Conservation (phyloP, 2,888 invertebrate genomes). For the Epirrhoe alternata region DNA sequence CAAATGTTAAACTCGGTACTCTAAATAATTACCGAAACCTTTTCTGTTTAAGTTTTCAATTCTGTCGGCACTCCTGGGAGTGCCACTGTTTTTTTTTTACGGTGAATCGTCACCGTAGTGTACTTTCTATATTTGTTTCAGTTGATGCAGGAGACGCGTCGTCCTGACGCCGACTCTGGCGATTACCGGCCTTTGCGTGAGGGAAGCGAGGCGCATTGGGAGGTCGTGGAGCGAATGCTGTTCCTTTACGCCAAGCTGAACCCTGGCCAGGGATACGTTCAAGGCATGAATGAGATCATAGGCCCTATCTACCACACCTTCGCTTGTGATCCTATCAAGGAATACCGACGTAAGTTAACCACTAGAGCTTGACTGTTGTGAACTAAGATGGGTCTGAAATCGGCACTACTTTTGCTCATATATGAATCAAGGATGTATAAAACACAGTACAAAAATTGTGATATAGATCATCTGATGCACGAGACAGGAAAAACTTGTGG, state of each 20-base stretch:
- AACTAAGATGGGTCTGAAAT: neutral
- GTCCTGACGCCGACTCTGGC: conserved; percentile 81
- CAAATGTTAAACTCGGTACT: too few relatives aligned
- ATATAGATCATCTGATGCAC: too few relatives aligned
- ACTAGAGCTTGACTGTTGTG: too few relatives aligned
- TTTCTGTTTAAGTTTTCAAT: too few relatives aligned
- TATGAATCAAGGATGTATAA: too few relatives aligned
- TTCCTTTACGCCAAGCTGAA: conserved; percentile 99
- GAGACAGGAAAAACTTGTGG: too few relatives aligned
- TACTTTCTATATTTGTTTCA: conserved; percentile 55
- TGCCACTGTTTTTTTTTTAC: too few relatives aligned
- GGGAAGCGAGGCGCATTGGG: conserved; percentile 99
- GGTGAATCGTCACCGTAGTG: too few relatives aligned
- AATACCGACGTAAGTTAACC: conserved; percentile 88
- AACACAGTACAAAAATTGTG: too few relatives aligned
- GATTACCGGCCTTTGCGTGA: conserved; percentile 94
- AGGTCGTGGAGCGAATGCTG: conserved; percentile 97
- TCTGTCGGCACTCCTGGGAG: too few relatives aligned
- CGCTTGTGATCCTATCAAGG: conserved; percentile 93
- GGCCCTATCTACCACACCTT: conserved; percentile 99
- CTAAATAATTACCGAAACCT: too few relatives aligned
- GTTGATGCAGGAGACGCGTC: conserved; percentile 88
- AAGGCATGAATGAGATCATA: conserved; percentile 99
- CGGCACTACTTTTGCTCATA: too few relatives aligned
- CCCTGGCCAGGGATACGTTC: conserved; percentile 97